Base-by-base conservation (phyloP, 1,140 invertebrate genomes). In the Limonius californicus region DNA sequence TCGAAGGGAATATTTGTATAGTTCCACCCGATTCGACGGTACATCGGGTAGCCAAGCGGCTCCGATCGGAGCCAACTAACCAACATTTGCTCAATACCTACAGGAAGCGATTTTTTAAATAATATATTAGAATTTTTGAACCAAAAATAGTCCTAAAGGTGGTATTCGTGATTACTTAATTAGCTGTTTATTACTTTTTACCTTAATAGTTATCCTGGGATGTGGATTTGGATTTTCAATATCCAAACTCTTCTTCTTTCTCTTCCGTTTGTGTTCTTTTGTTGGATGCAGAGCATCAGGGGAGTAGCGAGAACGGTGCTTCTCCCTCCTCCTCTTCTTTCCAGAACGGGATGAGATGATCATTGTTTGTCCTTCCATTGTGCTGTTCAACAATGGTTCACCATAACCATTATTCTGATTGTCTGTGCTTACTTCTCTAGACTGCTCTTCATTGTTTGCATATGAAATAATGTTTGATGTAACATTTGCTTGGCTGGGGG, bases 201-300 rank as follows among this genome's bases (percentile, higher is more conserved):
- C 88, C 78, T 89, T 89, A 60, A 90, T 89, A 27, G 86, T 89
- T 23, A 91, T 91, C 73, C 87, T 84, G 61, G 85, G 85, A 79
- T 86, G 86, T 74, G 77, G 78, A 72, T 81, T 77, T 72, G 81
- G 45, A 70, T 84, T 80, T 55, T 78, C 73, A 42, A 84, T 73
- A 71, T 90, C 87, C 20, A 88, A 79, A 60, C 83, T 87, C 74
- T 89, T 89, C 78, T 89, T 87, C 75, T 88, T 86, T 32, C 83
- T 77, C 67, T 88, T 89, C 9, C 86, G 80, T 73, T 89, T 88
- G 62, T 88, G 86, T 21, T 85, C 83, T 65, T 85, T 87, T 0
- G 75, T 80, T 19, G 80, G 79, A 1, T 79, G 81, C 59, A 83
- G 76, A 11, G 81, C 74, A 71, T 88, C 86, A 0, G 86, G 86